A percentile compares a stretch with the other conserved stretches of the same genome.
Conservation (phyloP, 2,113 vertebrate genomes). For the Actinemys pallida region DNA sequence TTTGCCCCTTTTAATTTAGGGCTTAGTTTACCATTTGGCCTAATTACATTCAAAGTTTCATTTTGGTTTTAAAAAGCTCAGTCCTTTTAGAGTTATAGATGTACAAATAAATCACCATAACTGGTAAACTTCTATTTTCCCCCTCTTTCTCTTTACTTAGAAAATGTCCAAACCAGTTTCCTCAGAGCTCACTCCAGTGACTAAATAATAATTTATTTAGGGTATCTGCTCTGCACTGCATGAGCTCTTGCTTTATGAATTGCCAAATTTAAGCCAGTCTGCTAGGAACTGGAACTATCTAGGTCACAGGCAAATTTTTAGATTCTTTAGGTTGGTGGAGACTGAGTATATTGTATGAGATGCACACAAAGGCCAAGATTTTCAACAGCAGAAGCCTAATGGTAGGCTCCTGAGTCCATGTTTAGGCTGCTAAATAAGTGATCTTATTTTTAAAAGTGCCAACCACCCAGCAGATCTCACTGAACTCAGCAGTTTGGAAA, state of each 20-base stretch:
- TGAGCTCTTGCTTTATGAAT: neutral
- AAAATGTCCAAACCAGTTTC: constrained; percentile 28
- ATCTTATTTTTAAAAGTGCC: neutral
- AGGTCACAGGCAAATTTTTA: constrained; percentile 5
- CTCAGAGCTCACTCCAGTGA: neutral
- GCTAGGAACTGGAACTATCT: constrained; percentile 20
- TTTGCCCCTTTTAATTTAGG: constrained; percentile 66
- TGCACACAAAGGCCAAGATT: neutral
- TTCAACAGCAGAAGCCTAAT: neutral
- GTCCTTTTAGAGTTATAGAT: constrained; percentile 46
- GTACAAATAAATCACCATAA: constrained; percentile 11
- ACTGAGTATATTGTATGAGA: constrained; percentile 6
- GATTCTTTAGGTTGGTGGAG: neutral
- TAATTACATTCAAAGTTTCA: constrained; percentile 58
- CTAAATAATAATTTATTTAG: neutral
- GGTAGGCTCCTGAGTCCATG: neutral
- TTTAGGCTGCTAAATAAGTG: constrained; percentile 27
- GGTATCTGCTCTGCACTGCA: neutral
- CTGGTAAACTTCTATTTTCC: constrained; percentile 45
- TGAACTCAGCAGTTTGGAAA: constrained; percentile 16
- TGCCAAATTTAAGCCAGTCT: neutral
- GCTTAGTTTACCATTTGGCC: constrained; percentile 47
- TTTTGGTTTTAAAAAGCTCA: constrained; percentile 58
- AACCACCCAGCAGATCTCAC: constrained; percentile 17
- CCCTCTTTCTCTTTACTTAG: constrained; percentile 16